Base-by-base conservation (phyloP, 2,113 vertebrate species). In the Lathamus discolor region DNA sequence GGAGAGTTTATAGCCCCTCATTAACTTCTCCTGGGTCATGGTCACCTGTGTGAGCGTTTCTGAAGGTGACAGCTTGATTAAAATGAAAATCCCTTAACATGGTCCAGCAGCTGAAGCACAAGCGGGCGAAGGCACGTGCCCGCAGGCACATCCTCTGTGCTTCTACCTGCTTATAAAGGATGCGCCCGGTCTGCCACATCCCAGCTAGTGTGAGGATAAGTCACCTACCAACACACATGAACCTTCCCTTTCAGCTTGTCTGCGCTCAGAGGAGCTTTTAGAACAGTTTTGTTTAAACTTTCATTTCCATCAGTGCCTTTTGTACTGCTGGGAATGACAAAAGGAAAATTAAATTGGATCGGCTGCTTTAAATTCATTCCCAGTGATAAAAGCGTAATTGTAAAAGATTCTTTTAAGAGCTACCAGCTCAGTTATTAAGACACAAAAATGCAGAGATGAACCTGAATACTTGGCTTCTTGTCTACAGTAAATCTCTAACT, bases 171-270 rank as follows among this genome's bases (percentile, higher is more conserved):
- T 24, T 24, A 14, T 24, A 35, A n/a, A 59, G 57, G 33, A 59
- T 35, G 22, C 1, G 22, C 57, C 22, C 4, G 9, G 33, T 16
- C 33, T 59, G 57, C 72, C 0, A 0, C 19, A 14, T 57, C 81
- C 74, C 82, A 43, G 49, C 27, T 35, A 63, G 14, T 29, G 14
- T 7, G 19, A 33, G 84, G 8, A 2, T 55, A 63, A 62, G 13
- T 59, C 85, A 88, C 46, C 46, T n/a, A 76, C 64, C 46, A 64
- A 72, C 29, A 9, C 51, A 33, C 2, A 1, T 24, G 67, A 80
- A 64, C 43, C 51, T 94, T 77, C 49, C 22, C 25, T 82, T 88
- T 44, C 16, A 15, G 27, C 37, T 31, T 10, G 8, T 35, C 43
- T 80, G 39, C 33, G 67, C 78, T 70, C 5, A 9, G 31, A 35